Evolutionary conservation across 2,888 invertebrate genomes (phyloP).

Genomic region (Drosophila helvetica): DNA sequence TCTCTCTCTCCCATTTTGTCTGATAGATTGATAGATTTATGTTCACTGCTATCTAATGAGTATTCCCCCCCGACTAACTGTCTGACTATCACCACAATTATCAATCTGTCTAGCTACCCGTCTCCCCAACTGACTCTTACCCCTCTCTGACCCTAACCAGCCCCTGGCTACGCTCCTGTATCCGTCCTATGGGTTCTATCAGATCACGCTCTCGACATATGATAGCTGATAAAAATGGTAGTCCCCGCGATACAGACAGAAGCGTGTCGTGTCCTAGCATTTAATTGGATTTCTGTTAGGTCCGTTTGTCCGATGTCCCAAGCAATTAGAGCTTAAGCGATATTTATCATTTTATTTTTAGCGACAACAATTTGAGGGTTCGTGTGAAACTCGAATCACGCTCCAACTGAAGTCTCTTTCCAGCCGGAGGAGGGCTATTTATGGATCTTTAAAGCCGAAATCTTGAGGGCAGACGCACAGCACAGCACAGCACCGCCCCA

Average conservation of each 20-base stretch:
- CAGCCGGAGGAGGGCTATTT: slow-evolving; percentile 13
- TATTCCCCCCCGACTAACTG: too few species aligned
- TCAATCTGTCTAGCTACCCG: not conserved
- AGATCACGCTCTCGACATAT: slow-evolving; percentile 39
- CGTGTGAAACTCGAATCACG: slow-evolving; percentile 39
- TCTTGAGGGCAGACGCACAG: slow-evolving; percentile 22
- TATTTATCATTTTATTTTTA: slow-evolving; percentile 50
- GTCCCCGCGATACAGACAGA: slow-evolving; percentile 7
- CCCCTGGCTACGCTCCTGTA: slow-evolving; percentile 8
- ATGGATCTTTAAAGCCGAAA: slow-evolving; percentile 26
- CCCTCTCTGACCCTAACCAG: not conserved
- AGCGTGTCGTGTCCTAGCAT: slow-evolving; percentile 28
- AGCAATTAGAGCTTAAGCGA: slow-evolving; percentile 50
- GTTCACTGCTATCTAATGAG: not conserved
- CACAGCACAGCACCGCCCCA: not conserved
- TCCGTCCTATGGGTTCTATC: slow-evolving; percentile 10
- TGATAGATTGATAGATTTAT: not conserved
- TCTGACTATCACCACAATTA: not conserved
- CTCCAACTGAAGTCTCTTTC: slow-evolving; percentile 20
- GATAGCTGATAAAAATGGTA: slow-evolving; percentile 35
- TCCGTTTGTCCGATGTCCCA: slow-evolving; percentile 24
- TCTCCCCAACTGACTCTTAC: not conserved
- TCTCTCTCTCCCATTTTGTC: not conserved
- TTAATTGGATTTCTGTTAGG: slow-evolving; percentile 39
- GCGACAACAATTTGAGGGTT: slow-evolving; percentile 38